These are phyloP conservation scores for Dipodomys stephensi DNA, from an alignment of 2,113 vertebrate species.

Conservation along the genomic window DNA sequence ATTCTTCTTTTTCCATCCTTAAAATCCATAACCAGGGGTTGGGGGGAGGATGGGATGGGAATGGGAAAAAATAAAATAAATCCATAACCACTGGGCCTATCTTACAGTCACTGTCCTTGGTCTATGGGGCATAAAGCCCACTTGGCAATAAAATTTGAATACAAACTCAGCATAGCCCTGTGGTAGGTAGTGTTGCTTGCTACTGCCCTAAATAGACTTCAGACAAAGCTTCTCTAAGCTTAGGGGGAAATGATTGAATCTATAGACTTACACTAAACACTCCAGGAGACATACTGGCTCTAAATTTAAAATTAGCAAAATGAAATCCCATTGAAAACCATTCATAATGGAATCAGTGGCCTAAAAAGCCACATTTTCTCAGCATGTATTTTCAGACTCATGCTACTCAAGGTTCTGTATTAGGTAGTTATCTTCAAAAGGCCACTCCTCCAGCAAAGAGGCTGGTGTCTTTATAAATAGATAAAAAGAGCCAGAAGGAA, in stretches of 20 bases:
- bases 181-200: neutral
- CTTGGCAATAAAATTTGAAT: neutral
- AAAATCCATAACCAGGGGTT: neutral
- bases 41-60: no score
- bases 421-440: conserved; percentile 3
- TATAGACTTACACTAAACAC: neutral
- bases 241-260: neutral
- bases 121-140: neutral
- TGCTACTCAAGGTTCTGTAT: conserved; percentile 20
- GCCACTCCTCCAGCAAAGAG: neutral
- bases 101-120: neutral
- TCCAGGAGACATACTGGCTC: neutral
- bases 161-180: neutral
- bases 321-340: neutral
- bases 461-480: conserved; percentile 22
- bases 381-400: conserved; percentile 6
- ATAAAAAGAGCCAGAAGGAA: neutral
- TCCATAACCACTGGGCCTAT: neutral
- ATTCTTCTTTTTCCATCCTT: neutral
- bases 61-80: neutral
- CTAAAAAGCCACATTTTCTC: conserved; percentile 10
- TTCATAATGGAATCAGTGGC: neutral
- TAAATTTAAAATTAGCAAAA: conserved; percentile 28
- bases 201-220: neutral
- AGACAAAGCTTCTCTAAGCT: neutral